Evolutionary conservation across 2,113 vertebrate genomes (phyloP), one percentile per base, ranked within the genome.

Genomic region (Maccullochella peelii): DNA sequence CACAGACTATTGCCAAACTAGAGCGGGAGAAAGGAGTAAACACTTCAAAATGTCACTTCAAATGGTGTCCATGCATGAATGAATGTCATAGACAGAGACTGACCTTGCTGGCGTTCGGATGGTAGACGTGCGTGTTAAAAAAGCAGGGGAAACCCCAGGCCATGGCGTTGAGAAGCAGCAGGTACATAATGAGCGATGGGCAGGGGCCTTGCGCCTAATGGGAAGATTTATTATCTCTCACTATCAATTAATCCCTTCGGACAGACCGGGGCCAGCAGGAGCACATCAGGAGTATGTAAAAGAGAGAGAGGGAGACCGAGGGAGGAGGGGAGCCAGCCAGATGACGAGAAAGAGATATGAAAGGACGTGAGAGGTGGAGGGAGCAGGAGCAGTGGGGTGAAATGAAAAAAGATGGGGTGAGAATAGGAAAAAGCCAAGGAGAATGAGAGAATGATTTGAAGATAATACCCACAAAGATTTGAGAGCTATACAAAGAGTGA

Each of bases 141-240:
- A 93, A 91, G 86, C 76, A 50, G 63, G 85, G 87, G 83, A 69
- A 86, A 89, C 92, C 91, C 82, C 77, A 49, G 70, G 93, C 94
- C 77, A 91, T 88, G 93, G 91, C 90, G 92, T 86, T 92, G 92
- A 93, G 40, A 61, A 92, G 92, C 88, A 82, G 77, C 70, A 1
- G 49, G 95, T 93, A 90, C 95, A 96, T 97, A 96, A 96, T 96
- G 94, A 95, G 94, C 86, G 87, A 92, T 91, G 89, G 92, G 91
- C 86, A 91, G 94, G 91, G 89, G 92, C 94, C 89, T 92, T 76
- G 55, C 82, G 91, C 93, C 82, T 91, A 95, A 94, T 94, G 91
- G 91, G 89, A 90, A 91, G 87, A 88, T 95, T 75, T 33, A 92
- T 91, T 95, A 95, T 95, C 95, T 95, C 87, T 93, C 91, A 94